Base-by-base conservation (phyloP, 1,140 invertebrate genomes). In the Amphibalanus amphitrite region DNA sequence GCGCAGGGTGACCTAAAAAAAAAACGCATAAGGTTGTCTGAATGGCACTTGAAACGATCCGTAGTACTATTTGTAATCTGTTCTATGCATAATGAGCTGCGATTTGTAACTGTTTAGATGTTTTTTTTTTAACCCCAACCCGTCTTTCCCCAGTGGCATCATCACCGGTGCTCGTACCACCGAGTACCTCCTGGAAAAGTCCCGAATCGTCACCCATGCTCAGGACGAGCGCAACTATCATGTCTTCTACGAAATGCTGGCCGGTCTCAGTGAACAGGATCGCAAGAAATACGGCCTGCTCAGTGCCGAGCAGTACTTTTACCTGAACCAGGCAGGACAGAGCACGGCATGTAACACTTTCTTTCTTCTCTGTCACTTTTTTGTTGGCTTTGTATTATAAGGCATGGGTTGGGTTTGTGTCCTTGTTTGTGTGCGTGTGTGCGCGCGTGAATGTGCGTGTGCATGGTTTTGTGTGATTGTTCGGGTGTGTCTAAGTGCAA, bases 141-240 rank as follows among this genome's bases (percentile, higher is more conserved):
- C 29, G 29, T 68, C 15, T 65, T n/a, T 38, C 33, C 80, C 25
- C 77, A 94, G 91, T 77, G 93, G 94, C 69, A 88, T 92, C 29
- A 93, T 98, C 73, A 89, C 93, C 33, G 95, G 96, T 28, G 95
- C 94, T 68, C 90, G 90, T 81, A 92, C 96, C 64, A 95, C 92
- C 4, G 94, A 98, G 80, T 98, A 98, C 82, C 85, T 99, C 29
- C 79, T 98, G 74, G 97, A 99, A 81, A 98, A 98, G 80, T 97
- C 94, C 29, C 84, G 97, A 74, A 97, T 98, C 75, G 93, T 98
- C 10, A 96, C 92, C 0, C 96, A 98, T 81, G 91, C 93, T 0
- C 86, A 88, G 0, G 93, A 94, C 1, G 96, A 98, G 80, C 84
- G 97, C 72, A 98, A 98, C 80, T 99, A 97, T 78, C 96, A 99